phyloP scores from a whole-genome alignment of 2,888 invertebrate genomes.

The Escarpia spicata region DNA sequence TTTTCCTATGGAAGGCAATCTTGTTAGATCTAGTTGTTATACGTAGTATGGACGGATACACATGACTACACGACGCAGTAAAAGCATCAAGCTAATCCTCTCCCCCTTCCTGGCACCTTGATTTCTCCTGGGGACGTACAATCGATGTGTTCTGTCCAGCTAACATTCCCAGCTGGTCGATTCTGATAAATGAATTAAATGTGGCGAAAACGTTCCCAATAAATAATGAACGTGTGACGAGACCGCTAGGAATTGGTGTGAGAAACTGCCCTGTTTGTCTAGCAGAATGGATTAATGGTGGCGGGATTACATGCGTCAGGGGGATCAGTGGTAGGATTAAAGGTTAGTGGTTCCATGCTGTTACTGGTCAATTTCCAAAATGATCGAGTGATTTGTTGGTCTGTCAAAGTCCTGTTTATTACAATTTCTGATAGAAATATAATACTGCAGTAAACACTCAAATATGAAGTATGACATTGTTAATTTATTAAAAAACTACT shows the following conservation, averaged over 20 bases:
- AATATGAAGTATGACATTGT: too few relatives aligned
- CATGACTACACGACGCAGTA: not conserved
- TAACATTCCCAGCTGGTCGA: not conserved
- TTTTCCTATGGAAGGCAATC: not conserved
- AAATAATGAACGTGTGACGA: not conserved
- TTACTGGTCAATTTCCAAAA: not conserved
- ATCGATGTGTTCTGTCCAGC: not conserved
- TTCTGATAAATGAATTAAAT: not conserved
- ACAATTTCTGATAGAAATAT: too few relatives aligned
- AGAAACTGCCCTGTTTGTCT: not conserved
- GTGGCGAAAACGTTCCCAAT: not conserved
- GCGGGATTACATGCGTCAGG: not conserved
- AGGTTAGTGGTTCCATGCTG: not conserved
- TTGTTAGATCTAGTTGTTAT: not conserved
- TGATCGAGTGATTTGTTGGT: too few relatives aligned
- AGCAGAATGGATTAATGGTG: not conserved
- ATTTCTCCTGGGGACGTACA: not conserved
- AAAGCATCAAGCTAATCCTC: not conserved
- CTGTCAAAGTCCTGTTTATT: too few relatives aligned
- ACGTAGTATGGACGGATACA: not conserved
- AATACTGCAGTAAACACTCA: too few relatives aligned
- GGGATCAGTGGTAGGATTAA: constrained; percentile 4
- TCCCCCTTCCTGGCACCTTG: not conserved
- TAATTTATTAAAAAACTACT: too few relatives aligned
- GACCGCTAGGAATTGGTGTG: not conserved